Percentiles rank a stretch among this genome's conserved stretches.
These are phyloP conservation scores for Frankliniella fusca DNA, from an alignment of 2,888 invertebrate genomes.

Conservation along the genomic window DNA sequence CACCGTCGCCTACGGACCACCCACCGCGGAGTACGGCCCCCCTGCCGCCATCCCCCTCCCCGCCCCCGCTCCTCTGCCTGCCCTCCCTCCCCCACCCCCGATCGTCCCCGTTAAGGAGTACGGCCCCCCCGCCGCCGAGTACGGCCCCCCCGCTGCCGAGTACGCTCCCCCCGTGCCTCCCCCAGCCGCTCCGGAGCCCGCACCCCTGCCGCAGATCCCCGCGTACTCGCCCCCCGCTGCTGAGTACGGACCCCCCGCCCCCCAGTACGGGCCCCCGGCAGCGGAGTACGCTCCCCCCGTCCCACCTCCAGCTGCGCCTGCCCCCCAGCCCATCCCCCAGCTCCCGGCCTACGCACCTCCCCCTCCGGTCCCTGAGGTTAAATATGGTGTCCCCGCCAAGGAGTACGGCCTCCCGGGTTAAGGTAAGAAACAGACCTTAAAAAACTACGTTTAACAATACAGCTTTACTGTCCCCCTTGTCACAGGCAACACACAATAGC, in stretches of 20 bases:
- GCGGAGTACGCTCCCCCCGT: neutral
- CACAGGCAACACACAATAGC: neutral
- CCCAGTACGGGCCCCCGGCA: neutral
- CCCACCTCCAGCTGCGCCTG: no score
- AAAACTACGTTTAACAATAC: neutral
- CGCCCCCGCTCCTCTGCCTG: neutral
- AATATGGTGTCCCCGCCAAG: no score
- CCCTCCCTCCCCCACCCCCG: neutral
- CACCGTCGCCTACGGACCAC: slow-evolving; percentile 32
- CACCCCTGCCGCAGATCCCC: neutral
- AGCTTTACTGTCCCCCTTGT: neutral
- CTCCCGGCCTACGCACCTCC: no score
- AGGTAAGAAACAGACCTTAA: neutral
- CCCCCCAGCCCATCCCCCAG: no score
- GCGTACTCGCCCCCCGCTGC: neutral
- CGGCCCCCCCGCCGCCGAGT: slow-evolving; percentile 30
- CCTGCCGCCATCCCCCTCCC: slow-evolving; percentile 2
- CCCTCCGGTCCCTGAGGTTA: no score
- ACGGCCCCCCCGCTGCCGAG: neutral
- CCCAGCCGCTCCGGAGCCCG: neutral
- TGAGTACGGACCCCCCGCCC: neutral
- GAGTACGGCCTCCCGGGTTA: neutral
- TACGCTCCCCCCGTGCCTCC: neutral
- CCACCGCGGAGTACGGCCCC: slow-evolving; percentile 31
- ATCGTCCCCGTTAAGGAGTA: slow-evolving; percentile 36